Evolutionary conservation across 2,888 invertebrate species (phyloP).

Genomic region (Acanthosepion pharaonis): DNA sequence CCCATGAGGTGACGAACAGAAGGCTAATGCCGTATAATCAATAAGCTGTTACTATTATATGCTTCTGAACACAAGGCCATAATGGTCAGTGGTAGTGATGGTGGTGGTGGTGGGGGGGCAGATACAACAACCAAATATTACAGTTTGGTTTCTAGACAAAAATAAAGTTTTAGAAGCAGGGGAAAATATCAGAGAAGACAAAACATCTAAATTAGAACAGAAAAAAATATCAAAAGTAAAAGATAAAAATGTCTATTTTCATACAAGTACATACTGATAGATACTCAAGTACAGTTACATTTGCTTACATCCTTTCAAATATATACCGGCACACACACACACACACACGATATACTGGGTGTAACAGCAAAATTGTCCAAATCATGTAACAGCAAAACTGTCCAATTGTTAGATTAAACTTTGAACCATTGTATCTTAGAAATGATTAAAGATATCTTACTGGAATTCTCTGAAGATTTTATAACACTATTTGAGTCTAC

Average conservation of each 20-base stretch:
- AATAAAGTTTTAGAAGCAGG: not conserved
- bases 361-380: no score
- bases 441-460: no score
- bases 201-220: not conserved
- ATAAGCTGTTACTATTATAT: slow-evolving; percentile 21
- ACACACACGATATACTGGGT: no score
- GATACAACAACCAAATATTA: not conserved
- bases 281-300: not conserved
- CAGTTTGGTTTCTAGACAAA: slow-evolving; percentile 10
- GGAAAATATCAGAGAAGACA: not conserved
- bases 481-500: no score
- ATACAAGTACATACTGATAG: not conserved
- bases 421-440: no score
- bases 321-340: not conserved
- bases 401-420: no score
- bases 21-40: not conserved
- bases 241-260: slow-evolving; percentile 4
- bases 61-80: not conserved
- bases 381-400: no score
- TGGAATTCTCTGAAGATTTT: no score
- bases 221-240: not conserved
- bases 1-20: not conserved
- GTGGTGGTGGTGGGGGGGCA: not conserved
- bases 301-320: not conserved
- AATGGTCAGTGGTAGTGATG: not conserved